Base-by-base conservation (phyloP, 2,888 invertebrate genomes). In the Macropis europaea region DNA sequence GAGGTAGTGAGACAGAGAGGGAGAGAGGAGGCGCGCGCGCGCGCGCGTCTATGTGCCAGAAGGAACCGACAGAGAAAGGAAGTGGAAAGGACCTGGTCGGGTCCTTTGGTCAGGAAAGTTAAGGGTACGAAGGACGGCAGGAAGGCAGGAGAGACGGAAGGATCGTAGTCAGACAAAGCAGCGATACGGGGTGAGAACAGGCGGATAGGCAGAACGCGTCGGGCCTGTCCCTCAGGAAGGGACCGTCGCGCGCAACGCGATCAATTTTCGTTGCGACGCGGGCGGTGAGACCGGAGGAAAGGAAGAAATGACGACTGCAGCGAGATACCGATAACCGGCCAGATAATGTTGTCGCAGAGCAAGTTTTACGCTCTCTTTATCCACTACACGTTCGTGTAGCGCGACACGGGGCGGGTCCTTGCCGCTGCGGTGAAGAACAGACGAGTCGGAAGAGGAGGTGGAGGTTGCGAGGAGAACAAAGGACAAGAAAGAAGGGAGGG, bases 351-450 rank as follows among this genome's bases (percentile, higher is more conserved):
- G 82, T 87, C 89, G 83, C 87, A 88, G 84, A 89, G 87, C 84
- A 87, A 87, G 82, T 88, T 89, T 81, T 88, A 89, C 82, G 89
- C 89, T 82, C 89, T 88, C 74, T 89, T 88, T 81, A 89, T 88
- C 78, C 88, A 86, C 84, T 88, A 88, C 85, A 88, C 88, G 42
- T 89, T 88, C 73, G 89, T 87, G 83, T 89, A 88, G 88, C 81
- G 84, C 85, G 86, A 86, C 82, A 84, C 85, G 86, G 87, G 86
- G 82, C 86, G 87, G 87, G 86, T 87, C 86, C 82, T 84, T 82
- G 78, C 76, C 81, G 78, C 77, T 74, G 83, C 80, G 80, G 82
- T 74, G 77, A 83, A 73, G 69, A 76, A 67, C 76, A 73, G 53
- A 19, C 50, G 15, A 57, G 43, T 7, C 19, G 60, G 45, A 43